A percentile compares a stretch with the other conserved stretches of the same genome.
Conservation (phyloP, 2,113 vertebrate species). For the Protobothrops flavoviridis region DNA sequence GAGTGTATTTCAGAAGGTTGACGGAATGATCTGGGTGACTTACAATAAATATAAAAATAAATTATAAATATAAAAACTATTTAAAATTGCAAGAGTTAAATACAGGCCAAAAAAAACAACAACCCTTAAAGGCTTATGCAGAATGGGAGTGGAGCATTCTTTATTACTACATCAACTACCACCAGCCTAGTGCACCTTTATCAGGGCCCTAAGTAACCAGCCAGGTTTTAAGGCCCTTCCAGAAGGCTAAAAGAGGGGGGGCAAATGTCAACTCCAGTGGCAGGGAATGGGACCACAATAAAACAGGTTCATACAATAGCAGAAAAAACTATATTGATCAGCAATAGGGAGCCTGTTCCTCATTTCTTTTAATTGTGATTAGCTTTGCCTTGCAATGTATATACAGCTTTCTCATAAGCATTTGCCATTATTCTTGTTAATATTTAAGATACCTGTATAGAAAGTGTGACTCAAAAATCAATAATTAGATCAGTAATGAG, state of each 20-base stretch:
- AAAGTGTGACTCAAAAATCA: not conserved
- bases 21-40: not conserved
- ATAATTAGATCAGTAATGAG: not conserved
- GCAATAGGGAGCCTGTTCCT: not conserved
- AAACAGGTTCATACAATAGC: not conserved
- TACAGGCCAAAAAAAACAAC: not conserved
- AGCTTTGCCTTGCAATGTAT: not conserved
- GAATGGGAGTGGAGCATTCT: not conserved
- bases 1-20: slow-evolving; percentile 9
- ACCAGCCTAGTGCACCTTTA: not conserved
- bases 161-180: not conserved
- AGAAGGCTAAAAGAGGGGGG: not conserved
- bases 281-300: not conserved
- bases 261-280: not conserved
- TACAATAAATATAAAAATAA: not conserved
- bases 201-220: not conserved
- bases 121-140: not conserved
- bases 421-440: not conserved
- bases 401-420: not conserved
- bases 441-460: not conserved
- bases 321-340: not conserved
- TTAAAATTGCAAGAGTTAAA: not conserved
- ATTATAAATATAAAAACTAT: not conserved
- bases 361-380: not conserved
- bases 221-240: not conserved